Conservation (phyloP, 2,113 vertebrate genomes). For the Asarcornis scutulata region DNA sequence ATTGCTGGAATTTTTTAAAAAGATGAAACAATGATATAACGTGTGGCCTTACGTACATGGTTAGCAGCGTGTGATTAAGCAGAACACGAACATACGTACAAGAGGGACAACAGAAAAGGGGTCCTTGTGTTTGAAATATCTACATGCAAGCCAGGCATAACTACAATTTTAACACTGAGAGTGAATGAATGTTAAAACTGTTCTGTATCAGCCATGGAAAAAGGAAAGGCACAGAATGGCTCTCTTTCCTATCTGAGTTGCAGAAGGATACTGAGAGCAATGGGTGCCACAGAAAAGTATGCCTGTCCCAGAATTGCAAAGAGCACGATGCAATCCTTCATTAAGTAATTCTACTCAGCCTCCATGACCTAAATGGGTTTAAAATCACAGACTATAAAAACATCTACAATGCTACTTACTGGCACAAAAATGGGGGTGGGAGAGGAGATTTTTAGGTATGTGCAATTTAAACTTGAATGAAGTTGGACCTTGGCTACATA, state of each 20-base stretch:
- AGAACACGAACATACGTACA: not conserved
- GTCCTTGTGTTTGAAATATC: not conserved
- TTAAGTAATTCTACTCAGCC: not conserved
- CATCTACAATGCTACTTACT: not conserved
- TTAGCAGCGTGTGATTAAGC: not conserved
- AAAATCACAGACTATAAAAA: not conserved
- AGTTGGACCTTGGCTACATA: not conserved
- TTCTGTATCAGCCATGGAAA: not conserved
- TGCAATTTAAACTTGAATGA: not conserved
- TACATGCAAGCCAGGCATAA: not conserved
- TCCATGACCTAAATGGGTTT: not conserved
- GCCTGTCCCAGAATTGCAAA: not conserved
- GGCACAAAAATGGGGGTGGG: not conserved
- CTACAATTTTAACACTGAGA: not conserved
- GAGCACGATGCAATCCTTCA: not conserved
- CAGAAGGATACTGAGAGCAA: not conserved
- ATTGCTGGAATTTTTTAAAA: not conserved
- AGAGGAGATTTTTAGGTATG: not conserved
- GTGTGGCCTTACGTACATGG: not conserved
- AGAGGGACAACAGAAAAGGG: not conserved
- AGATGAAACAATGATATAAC: constrained; percentile 7
- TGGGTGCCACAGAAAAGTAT: not conserved
- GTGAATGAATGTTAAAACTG: not conserved
- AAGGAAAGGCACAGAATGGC: not conserved
- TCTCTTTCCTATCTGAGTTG: not conserved